Evolutionary conservation across 2,113 vertebrate genomes (phyloP).

Genomic region (Hippopotamus amphibius): DNA sequence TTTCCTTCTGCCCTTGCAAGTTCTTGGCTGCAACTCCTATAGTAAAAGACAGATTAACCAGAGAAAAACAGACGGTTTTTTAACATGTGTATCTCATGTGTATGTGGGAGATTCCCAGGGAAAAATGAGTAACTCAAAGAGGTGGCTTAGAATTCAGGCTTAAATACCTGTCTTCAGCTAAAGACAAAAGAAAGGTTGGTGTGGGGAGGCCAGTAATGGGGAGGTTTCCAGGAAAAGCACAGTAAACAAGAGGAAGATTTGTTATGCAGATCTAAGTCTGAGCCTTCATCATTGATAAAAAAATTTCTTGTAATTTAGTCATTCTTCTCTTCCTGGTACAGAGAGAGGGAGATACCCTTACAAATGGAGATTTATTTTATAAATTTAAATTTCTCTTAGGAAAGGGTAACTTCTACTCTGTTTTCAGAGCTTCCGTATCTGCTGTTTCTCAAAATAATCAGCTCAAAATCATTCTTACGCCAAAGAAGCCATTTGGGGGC

Average conservation of each 20-base stretch:
- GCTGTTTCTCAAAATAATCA: not conserved
- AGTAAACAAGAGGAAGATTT: not conserved
- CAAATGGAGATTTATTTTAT: not conserved
- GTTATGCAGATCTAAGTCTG: not conserved
- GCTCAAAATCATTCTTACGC: not conserved
- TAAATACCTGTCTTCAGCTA: not conserved
- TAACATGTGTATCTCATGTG: not conserved
- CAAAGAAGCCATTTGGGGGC: not conserved
- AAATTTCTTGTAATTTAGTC: not conserved
- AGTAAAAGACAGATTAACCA: not conserved
- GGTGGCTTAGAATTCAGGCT: not conserved
- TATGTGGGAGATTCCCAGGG: not conserved
- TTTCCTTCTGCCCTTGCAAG: not conserved
- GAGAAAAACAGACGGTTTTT: not conserved
- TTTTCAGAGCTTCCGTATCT: not conserved
- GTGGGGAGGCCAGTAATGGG: not conserved
- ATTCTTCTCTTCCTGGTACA: not conserved
- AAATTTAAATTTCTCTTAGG: not conserved
- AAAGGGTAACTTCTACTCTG: not conserved
- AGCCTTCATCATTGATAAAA: not conserved
- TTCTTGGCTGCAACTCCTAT: not conserved
- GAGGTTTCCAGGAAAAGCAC: not conserved
- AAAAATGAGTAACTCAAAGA: not conserved
- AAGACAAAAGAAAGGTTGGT: not conserved
- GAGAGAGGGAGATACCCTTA: not conserved